Percentiles rank a stretch among this genome's conserved stretches.
phyloP scores from a whole-genome alignment of 2,888 invertebrate species.

The Polydrusus pterygomalis region DNA sequence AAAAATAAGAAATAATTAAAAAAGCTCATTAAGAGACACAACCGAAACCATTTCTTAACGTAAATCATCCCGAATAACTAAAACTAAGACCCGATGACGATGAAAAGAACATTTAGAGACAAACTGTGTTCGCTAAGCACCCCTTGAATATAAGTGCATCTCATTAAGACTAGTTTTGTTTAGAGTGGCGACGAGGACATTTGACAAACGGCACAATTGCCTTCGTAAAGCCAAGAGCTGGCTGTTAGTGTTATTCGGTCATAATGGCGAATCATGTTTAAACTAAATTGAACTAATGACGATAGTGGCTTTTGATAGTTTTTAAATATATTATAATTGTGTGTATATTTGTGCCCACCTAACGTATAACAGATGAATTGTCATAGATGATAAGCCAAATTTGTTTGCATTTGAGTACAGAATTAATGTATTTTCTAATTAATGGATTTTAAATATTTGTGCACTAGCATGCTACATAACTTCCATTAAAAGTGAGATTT shows the following conservation, averaged over 20 bases:
- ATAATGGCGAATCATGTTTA: slow-evolving; percentile 48
- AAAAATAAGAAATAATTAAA: no score
- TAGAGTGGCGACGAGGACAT: slow-evolving; percentile 45
- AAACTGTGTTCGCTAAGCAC: slow-evolving; percentile 26
- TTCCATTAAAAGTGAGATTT: no score
- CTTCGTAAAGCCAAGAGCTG: slow-evolving; percentile 42
- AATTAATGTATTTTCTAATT: no score
- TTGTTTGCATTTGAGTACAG: no score
- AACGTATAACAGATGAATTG: no score
- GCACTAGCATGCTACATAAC: no score
- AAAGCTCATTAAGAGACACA: no score
- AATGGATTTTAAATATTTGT: no score
- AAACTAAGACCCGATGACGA: background rate
- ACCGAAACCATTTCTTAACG: no score
- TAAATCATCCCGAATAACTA: no score
- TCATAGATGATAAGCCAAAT: no score
- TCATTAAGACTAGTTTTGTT: slow-evolving; percentile 48
- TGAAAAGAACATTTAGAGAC: slow-evolving; percentile 1
- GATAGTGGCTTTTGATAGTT: slow-evolving; percentile 47
- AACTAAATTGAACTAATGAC: slow-evolving; percentile 49
- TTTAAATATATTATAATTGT: slow-evolving; percentile 19
- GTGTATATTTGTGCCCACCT: no score
- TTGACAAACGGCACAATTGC: slow-evolving; percentile 53
- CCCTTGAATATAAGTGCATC: slow-evolving; percentile 37
- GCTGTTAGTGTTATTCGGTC: slow-evolving; percentile 37